Evolutionary conservation across 2,888 invertebrate genomes (phyloP).

Genomic region (Celastrina argiolus): DNA sequence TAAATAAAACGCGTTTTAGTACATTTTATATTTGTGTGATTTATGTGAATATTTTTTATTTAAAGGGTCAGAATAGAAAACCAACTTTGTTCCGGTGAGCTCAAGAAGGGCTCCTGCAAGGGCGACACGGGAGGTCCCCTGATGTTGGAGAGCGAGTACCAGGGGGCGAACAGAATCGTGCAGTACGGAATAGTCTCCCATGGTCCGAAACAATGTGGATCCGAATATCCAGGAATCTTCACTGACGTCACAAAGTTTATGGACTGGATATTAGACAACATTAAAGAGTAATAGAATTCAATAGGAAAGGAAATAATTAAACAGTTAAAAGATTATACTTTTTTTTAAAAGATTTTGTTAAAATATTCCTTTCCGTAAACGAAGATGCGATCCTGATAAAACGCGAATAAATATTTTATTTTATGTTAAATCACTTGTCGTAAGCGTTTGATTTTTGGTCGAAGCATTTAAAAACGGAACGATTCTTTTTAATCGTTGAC

Average conservation of each 20-base stretch:
- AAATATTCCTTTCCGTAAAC: too few relatives aligned
- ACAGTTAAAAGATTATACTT: too few relatives aligned
- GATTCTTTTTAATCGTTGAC: too few relatives aligned
- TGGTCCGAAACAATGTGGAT: conserved; percentile 42
- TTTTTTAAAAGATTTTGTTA: too few relatives aligned
- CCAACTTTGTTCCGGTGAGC: conserved; percentile 55
- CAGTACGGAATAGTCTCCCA: conserved; percentile 44
- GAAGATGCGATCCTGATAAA: too few relatives aligned
- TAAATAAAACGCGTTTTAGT: too few relatives aligned
- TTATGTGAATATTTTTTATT: background rate
- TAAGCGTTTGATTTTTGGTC: too few relatives aligned
- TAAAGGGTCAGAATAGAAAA: conserved; percentile 17
- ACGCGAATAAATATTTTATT: too few relatives aligned
- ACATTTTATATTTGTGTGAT: too few relatives aligned
- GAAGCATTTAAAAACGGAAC: too few relatives aligned
- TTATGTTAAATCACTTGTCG: too few relatives aligned
- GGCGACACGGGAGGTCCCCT: conserved; percentile 83
- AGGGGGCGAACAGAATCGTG: conserved; percentile 33
- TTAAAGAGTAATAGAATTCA: conserved; percentile 30
- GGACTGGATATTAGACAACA: conserved; percentile 56
- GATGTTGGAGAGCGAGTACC: conserved; percentile 26
- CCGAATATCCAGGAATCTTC: conserved; percentile 58
- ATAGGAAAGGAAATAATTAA: background rate
- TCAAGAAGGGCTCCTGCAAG: conserved; percentile 76
- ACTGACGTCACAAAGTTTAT: conserved; percentile 55